These are phyloP conservation scores for Rana temporaria DNA, from an alignment of 2,113 vertebrate genomes.

Conservation along the genomic window DNA sequence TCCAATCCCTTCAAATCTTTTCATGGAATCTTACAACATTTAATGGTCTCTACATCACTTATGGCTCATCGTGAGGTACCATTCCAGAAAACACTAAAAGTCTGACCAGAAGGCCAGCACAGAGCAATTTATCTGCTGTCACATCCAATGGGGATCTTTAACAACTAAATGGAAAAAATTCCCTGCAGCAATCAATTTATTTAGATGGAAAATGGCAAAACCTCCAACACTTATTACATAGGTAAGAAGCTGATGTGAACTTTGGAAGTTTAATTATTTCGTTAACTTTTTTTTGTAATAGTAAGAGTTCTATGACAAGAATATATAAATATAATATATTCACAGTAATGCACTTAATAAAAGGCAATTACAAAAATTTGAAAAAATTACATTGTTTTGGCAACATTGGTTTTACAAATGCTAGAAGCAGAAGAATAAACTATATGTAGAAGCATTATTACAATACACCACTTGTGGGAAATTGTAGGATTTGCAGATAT, in stretches of 20 bases:
- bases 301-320: neutral
- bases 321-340: neutral
- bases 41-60: constrained; percentile 15
- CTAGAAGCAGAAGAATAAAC: no score
- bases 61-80: constrained; percentile 49
- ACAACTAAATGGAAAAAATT: constrained; percentile 53
- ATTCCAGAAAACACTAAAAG: constrained; percentile 49
- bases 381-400: neutral
- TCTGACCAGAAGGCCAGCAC: constrained; percentile 44
- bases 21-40: constrained; percentile 17
- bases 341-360: constrained; percentile 2
- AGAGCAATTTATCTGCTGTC: constrained; percentile 55
- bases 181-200: constrained; percentile 56
- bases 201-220: constrained; percentile 39
- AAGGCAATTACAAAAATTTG: neutral
- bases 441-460: no score
- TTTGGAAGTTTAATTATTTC: constrained; percentile 47
- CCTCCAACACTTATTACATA: constrained; percentile 46
- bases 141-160: constrained; percentile 54
- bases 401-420: no score
- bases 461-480: no score
- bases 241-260: constrained; percentile 29
- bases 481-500: no score
- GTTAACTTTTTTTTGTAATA: constrained; percentile 34
- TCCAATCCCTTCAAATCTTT: constrained; percentile 34